Evolutionary conservation across 2,797 vertebrate genomes (phyloP), one percentile per base, ranked within the genome.

Genomic region (Pseudochaenichthys georgianus): DNA sequence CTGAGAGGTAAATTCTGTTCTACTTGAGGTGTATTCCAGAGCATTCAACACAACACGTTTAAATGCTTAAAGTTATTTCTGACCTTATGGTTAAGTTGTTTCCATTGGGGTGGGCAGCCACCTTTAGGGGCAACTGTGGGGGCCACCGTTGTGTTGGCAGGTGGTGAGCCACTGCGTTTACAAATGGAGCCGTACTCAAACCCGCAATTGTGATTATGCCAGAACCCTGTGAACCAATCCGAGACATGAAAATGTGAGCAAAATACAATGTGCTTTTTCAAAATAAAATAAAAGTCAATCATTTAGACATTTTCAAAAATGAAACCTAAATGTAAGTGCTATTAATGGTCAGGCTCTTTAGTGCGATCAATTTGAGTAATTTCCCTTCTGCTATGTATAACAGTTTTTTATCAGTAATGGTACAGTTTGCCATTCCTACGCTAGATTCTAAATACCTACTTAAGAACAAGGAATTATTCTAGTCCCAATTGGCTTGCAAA

Each of bases 131-230:
- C 0, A 7, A n/a, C 23, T 23, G 78, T 87, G 5, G 88, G 84
- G 6, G 48, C 41, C 1, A 53, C 78, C 10, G 88, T 90, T 51
- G 74, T 48, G 55, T 90, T 88, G 51, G 50, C 62, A 23, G 74
- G 69, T 17, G 73, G 9, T 52, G 77, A 73, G 5, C 5, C 3
- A 17, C 72, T 82, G 21, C 88, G 82, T 68, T 88, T 87, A 66
- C 88, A 89, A 65, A 89, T 80, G 41, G 67, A 88, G 0, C 0
- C 0, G 1, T 41, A 1, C 53, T 88, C 76, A n/a, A 0, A 0
- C 7, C 88, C 88, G 67, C 88, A 89, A 17, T 83, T 85, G 47
- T 43, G 43, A 72, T 76, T 68, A 43, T 73, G 60, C 88, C 88
- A 89, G 72, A 70, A 78, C 12, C 88, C 88, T 89, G 53, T 42